Evolutionary conservation across 2,113 vertebrate species (phyloP).

Genomic region (Stegostoma tigrinum): DNA sequence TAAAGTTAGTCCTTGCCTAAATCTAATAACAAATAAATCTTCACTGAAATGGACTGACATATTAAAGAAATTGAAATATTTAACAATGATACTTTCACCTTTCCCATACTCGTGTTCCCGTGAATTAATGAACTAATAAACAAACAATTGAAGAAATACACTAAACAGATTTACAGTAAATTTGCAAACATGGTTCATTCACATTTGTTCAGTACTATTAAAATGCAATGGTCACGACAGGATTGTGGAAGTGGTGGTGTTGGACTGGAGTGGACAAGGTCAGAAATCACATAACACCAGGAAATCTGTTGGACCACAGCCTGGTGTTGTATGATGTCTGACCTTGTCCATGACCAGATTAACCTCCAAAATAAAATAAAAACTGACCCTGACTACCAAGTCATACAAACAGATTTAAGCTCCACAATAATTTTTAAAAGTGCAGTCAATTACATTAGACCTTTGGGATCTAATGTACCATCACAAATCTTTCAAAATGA

Average conservation of each 20-base stretch:
- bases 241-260: background rate
- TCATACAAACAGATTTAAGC: background rate
- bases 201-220: background rate
- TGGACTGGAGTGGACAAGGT: no score
- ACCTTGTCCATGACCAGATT: no score
- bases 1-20: background rate
- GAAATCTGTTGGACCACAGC: no score
- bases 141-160: background rate
- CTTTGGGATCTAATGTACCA: background rate
- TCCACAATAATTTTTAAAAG: background rate
- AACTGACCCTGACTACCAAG: background rate
- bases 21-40: background rate
- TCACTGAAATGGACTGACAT: background rate
- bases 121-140: background rate
- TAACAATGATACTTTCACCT: background rate
- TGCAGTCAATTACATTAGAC: background rate
- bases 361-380: background rate
- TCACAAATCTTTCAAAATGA: background rate
- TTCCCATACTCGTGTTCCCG: background rate
- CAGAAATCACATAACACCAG: no score
- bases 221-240: background rate
- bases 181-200: background rate
- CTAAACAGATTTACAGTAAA: background rate
- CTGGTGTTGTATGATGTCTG: no score
- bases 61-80: background rate